Percentiles rank a stretch among this genome's conserved stretches.
These are phyloP conservation scores for Ladona fulva DNA, from an alignment of 1,140 invertebrate species.

Conservation along the genomic window DNA sequence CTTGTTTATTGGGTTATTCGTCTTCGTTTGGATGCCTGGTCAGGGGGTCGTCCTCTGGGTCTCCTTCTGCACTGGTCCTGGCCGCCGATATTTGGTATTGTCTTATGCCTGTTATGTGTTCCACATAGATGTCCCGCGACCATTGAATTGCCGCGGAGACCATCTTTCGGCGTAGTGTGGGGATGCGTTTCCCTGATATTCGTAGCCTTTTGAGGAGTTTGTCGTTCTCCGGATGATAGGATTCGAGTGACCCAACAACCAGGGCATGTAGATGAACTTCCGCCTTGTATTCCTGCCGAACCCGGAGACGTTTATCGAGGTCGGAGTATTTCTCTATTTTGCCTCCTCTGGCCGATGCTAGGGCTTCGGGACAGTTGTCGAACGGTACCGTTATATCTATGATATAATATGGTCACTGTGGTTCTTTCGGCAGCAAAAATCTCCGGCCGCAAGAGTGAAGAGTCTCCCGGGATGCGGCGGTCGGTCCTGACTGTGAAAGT, in stretches of 20 bases:
- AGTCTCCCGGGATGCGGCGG: constrained; percentile 18
- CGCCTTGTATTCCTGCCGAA: constrained; percentile 18
- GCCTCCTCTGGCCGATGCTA: constrained; percentile 18
- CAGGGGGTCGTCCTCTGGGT: background rate
- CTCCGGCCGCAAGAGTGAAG: constrained; percentile 27
- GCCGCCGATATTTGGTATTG: background rate
- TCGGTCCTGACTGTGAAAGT: background rate
- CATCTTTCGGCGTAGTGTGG: background rate
- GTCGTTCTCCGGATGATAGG: background rate
- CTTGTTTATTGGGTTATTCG: no score
- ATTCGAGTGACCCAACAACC: no score
- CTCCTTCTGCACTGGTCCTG: background rate
- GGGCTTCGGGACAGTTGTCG: constrained; percentile 29
- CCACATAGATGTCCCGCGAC: background rate
- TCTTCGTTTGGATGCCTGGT: no score
- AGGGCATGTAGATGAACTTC: constrained; percentile 10
- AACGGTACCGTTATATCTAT: constrained; percentile 34
- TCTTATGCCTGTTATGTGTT: background rate
- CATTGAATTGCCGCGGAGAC: background rate
- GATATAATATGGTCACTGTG: constrained; percentile 20
- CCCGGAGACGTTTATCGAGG: constrained; percentile 20
- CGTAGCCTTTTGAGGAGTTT: background rate
- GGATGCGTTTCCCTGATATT: background rate
- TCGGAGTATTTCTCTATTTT: constrained; percentile 28
- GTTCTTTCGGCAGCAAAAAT: constrained; percentile 28